phyloP scores from a whole-genome alignment of 30 jellyfish, hydroid and myxozoan species.

The Cassiopea xamachana region DNA sequence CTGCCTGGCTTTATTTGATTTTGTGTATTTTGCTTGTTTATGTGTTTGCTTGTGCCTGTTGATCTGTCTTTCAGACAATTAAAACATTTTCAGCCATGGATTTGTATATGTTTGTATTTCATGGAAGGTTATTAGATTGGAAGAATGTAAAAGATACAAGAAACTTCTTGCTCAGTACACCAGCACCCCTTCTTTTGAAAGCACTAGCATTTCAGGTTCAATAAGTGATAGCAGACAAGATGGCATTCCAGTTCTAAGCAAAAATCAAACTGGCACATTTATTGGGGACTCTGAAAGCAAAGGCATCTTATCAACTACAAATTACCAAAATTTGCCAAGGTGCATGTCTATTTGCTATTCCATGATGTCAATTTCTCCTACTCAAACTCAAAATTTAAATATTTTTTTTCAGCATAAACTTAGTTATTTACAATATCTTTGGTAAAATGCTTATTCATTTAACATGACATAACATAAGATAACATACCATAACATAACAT shows the following conservation, averaged over 20 bases:
- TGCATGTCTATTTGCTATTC: neutral
- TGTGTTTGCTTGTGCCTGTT: no score
- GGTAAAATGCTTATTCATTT: no score
- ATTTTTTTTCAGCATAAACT: no score
- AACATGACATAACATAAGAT: no score
- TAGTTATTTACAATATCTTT: no score
- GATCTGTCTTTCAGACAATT: no score
- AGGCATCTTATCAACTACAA: neutral
- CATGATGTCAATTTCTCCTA: no score
- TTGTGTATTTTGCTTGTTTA: no score
- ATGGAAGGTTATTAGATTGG: slow-evolving; percentile 75
- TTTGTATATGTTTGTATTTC: neutral
- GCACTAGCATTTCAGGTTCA: neutral
- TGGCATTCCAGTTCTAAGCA: neutral
- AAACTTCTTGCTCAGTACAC: slow-evolving; percentile 80
- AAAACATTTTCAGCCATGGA: no score
- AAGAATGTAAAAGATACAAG: slow-evolving; percentile 79
- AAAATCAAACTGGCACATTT: slow-evolving; percentile 2
- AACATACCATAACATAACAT: no score
- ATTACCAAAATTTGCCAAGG: slow-evolving; percentile 21
- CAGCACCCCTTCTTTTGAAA: slow-evolving; percentile 8
- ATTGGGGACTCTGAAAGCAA: neutral
- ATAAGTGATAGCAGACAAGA: neutral
- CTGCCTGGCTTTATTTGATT: no score
- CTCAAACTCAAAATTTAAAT: no score